Evolutionary conservation across 2,113 vertebrate genomes (phyloP).

Genomic region (Sterna hirundo): DNA sequence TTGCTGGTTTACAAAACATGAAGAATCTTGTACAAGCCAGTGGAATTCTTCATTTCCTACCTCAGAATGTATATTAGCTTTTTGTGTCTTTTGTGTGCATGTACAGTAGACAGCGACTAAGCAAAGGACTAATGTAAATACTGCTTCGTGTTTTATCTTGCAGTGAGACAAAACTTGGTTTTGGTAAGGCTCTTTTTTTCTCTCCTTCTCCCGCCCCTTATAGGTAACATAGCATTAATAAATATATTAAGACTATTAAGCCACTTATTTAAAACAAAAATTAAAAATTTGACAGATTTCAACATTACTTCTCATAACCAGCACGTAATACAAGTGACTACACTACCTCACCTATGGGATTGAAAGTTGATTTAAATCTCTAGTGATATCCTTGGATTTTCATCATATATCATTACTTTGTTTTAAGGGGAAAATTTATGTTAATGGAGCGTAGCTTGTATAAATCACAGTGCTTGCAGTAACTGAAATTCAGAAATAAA

Average conservation of each 20-base stretch:
- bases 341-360: slow-evolving; percentile 79
- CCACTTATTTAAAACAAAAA: slow-evolving; percentile 55
- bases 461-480: slow-evolving; percentile 47
- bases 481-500: slow-evolving; percentile 38
- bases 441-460: slow-evolving; percentile 62
- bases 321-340: slow-evolving; percentile 69
- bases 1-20: slow-evolving; percentile 73
- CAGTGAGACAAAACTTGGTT: slow-evolving; percentile 29
- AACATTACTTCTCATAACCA: slow-evolving; percentile 67
- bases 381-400: slow-evolving; percentile 53
- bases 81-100: slow-evolving; percentile 56
- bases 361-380: slow-evolving; percentile 68
- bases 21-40: slow-evolving; percentile 73
- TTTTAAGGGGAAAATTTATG: neutral
- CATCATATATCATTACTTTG: slow-evolving; percentile 9
- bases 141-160: slow-evolving; percentile 53
- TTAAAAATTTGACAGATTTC: slow-evolving; percentile 9
- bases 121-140: slow-evolving; percentile 70
- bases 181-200: slow-evolving; percentile 1
- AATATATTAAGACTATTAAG: slow-evolving; percentile 31
- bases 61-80: slow-evolving; percentile 71
- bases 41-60: slow-evolving; percentile 79
- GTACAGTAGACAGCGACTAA: slow-evolving; percentile 41
- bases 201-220: neutral
- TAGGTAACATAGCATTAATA: slow-evolving; percentile 68